Evolutionary conservation across 2,888 invertebrate genomes (phyloP).

Genomic region (Sympetrum striolatum): DNA sequence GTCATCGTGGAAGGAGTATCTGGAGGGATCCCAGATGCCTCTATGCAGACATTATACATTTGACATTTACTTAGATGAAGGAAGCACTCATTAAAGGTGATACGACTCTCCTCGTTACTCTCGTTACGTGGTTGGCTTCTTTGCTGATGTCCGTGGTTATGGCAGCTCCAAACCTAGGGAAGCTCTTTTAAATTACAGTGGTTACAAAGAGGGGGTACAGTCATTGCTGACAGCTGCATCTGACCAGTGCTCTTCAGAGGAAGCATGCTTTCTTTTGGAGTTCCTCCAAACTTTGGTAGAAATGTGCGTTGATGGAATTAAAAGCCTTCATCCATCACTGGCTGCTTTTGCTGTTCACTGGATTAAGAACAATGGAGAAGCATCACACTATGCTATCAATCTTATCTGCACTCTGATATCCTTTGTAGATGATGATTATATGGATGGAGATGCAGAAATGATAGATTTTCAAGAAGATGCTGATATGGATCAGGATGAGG

Average conservation of each 20-base stretch:
- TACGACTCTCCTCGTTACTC: constrained; percentile 59
- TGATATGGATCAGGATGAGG: background rate
- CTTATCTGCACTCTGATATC: constrained; percentile 14
- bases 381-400: constrained; percentile 16
- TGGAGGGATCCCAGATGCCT: constrained; percentile 61
- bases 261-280: constrained; percentile 61
- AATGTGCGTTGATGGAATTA: constrained; percentile 58
- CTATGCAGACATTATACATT: constrained; percentile 60
- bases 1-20: constrained; percentile 64
- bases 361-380: constrained; percentile 55
- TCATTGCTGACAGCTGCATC: constrained; percentile 47
- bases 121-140: constrained; percentile 65
- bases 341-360: constrained; percentile 61
- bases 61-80: constrained; percentile 62
- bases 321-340: constrained; percentile 58
- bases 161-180: constrained; percentile 53
- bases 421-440: background rate
- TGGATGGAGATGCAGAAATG: background rate
- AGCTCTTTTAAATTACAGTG: constrained; percentile 55
- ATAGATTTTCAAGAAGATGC: background rate
- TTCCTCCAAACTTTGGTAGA: constrained; percentile 62
- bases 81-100: constrained; percentile 61
- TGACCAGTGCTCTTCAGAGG: constrained; percentile 59
- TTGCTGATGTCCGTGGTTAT: constrained; percentile 61
- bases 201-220: constrained; percentile 47